Base-by-base conservation (phyloP, 2,888 invertebrate genomes). In the Patella ulyssiponensis region DNA sequence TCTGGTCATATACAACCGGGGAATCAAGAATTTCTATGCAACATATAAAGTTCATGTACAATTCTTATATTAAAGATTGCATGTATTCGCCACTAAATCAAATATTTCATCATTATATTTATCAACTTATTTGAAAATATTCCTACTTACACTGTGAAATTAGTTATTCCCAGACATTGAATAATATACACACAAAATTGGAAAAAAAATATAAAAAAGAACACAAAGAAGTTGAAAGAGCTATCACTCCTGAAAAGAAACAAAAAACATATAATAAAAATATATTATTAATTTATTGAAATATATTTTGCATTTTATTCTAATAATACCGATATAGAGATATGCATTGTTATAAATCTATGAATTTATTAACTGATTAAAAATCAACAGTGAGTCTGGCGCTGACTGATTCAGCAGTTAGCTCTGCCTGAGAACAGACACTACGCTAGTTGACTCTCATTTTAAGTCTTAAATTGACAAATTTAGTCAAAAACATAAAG, bases 151-250 rank as follows among this genome's bases (percentile, higher is more conserved):
- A 97, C 96, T 84, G 96, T 96, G 82, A 95, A 94, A 77, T 94
- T 94, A 54, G 94, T 94, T 88, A 98, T 94, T 80, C 98, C 98
- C 87, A 99, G 94, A 33, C 96, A 94, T 93, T 98, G 97, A 75
- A 98, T 94, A 77, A 97, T 92, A 52, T 97, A 96, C 77, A 98
- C 95, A 79, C 98, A 93, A 90, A 91, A 91, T 88, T 92, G 92
- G 84, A 91, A 90, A 85, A 90, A 95, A 93, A 98, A 98, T 88
- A 99, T 96, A 92, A 99, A 98, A 94, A 99, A 99, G 93, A 98
- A 99, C 76, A 98, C 96, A 97, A 99, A 99, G 92, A 99, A 99
- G 93, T 98, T 99, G 94, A 99, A 98, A 3, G 99, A 99, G 86
- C 98, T 98, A 93, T 99, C 99, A 91, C 96, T 97, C 90, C 98